Evolutionary conservation across 2,113 vertebrate species (phyloP).

Genomic region (Cheirogaleus medius): DNA sequence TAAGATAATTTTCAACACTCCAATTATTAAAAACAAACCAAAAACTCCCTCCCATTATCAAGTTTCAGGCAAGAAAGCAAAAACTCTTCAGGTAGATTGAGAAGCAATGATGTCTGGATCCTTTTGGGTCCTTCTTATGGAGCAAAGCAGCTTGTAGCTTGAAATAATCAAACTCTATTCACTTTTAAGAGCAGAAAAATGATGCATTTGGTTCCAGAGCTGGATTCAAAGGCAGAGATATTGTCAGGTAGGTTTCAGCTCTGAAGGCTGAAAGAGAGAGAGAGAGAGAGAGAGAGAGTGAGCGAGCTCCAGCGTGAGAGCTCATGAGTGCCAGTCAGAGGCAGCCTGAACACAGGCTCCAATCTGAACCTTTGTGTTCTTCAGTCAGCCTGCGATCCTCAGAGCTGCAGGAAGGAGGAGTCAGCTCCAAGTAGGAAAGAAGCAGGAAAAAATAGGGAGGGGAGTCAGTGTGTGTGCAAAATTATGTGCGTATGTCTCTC

Average conservation of each 20-base stretch:
- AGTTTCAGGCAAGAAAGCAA: slow-evolving; percentile 7
- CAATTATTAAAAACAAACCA: slow-evolving; percentile 35
- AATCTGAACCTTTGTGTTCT: slow-evolving; percentile 42
- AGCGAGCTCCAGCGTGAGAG: neutral
- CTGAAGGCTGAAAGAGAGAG: slow-evolving; percentile 48
- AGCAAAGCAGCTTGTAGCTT: slow-evolving; percentile 35
- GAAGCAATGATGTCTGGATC: slow-evolving; percentile 7
- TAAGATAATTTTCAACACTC: slow-evolving; percentile 48
- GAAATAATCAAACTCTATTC: slow-evolving; percentile 42
- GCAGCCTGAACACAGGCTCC: neutral
- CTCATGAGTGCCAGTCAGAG: neutral
- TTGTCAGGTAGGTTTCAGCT: slow-evolving; percentile 46
- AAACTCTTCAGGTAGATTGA: slow-evolving; percentile 52
- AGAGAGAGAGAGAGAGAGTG: neutral
- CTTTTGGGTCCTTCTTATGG: slow-evolving; percentile 35
- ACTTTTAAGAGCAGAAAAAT: slow-evolving; percentile 59
- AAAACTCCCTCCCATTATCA: slow-evolving; percentile 32
- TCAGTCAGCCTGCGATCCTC: slow-evolving; percentile 71
- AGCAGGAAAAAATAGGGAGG: slow-evolving; percentile 57
- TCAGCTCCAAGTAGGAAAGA: slow-evolving; percentile 75
- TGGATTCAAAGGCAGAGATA: slow-evolving; percentile 58
- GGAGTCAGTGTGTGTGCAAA: slow-evolving; percentile 26
- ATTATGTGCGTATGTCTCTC: neutral
- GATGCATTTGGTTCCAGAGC: slow-evolving; percentile 56
- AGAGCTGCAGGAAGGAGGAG: slow-evolving; percentile 86